Evolutionary conservation across 2,888 invertebrate genomes (phyloP).

Genomic region (Amblyjoppa proteus): DNA sequence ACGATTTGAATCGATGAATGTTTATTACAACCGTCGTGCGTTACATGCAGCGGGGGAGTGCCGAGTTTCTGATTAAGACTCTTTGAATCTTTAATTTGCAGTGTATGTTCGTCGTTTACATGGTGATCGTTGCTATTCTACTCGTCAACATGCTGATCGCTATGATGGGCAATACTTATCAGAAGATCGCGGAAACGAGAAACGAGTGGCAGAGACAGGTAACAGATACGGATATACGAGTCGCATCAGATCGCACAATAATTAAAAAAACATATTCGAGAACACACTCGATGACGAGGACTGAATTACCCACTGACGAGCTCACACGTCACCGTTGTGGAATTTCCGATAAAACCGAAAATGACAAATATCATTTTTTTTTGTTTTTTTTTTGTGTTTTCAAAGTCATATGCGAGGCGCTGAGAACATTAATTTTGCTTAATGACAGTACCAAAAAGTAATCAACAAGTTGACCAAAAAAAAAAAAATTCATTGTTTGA

Average conservation of each 20-base stretch:
- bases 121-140: constrained; percentile 97
- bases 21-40: constrained; percentile 30
- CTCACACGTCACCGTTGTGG: neutral
- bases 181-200: constrained; percentile 97
- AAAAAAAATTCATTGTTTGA: neutral
- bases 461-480: no score
- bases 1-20: constrained; percentile 52
- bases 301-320: neutral
- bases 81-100: constrained; percentile 81
- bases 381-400: neutral
- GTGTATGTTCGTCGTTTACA: constrained; percentile 97
- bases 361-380: neutral
- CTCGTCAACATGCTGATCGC: constrained; percentile 99
- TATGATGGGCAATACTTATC: constrained; percentile 99
- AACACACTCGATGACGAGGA: neutral
- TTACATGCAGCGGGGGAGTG: constrained; percentile 19
- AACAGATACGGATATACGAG: neutral
- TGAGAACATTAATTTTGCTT: neutral
- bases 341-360: neutral
- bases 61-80: constrained; percentile 18
- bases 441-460: no score
- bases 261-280: neutral
- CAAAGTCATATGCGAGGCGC: neutral
- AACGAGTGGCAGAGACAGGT: constrained; percentile 99
- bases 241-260: no score